Conservation (phyloP, 1,140 invertebrate genomes). For the Drosophila ogumai region DNA sequence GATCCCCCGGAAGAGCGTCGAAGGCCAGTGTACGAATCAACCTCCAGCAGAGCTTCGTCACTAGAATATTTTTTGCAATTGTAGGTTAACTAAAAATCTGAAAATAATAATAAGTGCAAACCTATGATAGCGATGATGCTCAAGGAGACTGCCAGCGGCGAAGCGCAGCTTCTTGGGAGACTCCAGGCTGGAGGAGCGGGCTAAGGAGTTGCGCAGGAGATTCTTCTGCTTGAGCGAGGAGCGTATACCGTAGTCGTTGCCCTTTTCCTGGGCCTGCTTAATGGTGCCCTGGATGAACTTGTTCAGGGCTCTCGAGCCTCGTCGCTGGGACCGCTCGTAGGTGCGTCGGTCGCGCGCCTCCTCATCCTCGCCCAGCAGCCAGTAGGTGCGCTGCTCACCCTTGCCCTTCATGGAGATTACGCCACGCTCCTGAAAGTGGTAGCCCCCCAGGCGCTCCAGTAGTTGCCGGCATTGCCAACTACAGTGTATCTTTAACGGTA, state of each 20-base stretch:
- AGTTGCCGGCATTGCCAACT: constrained; percentile 90
- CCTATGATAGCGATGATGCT: constrained; percentile 87
- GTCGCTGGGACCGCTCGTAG: constrained; percentile 85
- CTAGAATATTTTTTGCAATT: constrained; percentile 67
- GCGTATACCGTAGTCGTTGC: constrained; percentile 85
- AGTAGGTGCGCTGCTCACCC: constrained; percentile 93
- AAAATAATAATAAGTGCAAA: constrained; percentile 41
- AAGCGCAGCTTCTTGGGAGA: constrained; percentile 92
- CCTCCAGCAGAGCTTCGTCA: constrained; percentile 87
- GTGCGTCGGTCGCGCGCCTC: constrained; percentile 86
- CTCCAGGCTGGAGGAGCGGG: constrained; percentile 90
- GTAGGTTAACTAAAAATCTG: background rate
- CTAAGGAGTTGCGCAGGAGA: constrained; percentile 72
- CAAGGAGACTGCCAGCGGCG: constrained; percentile 89
- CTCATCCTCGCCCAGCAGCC: constrained; percentile 92
- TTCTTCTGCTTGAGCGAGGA: constrained; percentile 88
- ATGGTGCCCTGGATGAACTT: constrained; percentile 81
- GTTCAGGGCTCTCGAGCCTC: constrained; percentile 80
- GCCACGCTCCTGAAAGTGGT: constrained; percentile 90
- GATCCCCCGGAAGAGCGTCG: constrained; percentile 80
- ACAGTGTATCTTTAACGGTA: constrained; percentile 94
- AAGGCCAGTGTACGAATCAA: constrained; percentile 84
- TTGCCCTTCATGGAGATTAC: constrained; percentile 94
- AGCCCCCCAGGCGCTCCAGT: constrained; percentile 92
- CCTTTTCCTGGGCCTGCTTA: constrained; percentile 59